Evolutionary conservation across 2,888 invertebrate species (phyloP), one percentile per base, ranked within the genome.

Genomic region (Serripes groenlandicus): DNA sequence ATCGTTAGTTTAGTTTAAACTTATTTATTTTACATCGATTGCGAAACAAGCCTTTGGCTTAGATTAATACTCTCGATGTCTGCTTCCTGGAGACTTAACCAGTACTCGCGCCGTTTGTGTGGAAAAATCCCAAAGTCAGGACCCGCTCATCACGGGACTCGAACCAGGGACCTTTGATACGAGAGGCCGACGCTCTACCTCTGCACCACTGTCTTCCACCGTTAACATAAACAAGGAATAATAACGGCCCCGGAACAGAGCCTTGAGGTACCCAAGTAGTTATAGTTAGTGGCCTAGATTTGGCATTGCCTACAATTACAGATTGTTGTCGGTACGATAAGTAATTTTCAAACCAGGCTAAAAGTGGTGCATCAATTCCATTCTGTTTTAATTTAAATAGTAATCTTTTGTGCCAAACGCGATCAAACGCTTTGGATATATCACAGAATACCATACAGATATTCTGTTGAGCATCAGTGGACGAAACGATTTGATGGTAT

Each of bases 371-470:
- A 1, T 0, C 7, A 15, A 79, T 69, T 18, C 73, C 76, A 64
- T 76, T 42, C 34, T 75, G 56, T 54, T 37, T 28, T n/a, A 70
- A 18, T 73, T 74, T 76, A 37, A 54, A 75, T 18, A 62, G 18
- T 0, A 75, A 42, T 23, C 82, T 75, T 52, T 32, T 34, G 34
- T 82, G 78, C 62, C 74, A 82, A 18, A 78, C 71, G 11, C 75
- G 62, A 56, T 75, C 82, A 70, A 79, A 79, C 5, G 76, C 78
- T 71, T 83, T 72, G 7, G 72, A 75, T 18, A 83, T 56, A 56
- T n/a, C 56, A 56, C 56, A 56, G 56, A 56, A 56, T 15, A 56
- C 56, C 56, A 56, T 56, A 56, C 68, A 71, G 49, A 49, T 32
- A 54, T 34, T 49, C 32, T 81, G 37, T 7, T 66, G 70, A 23